Base-by-base conservation (phyloP, 2,113 vertebrate species). In the Ceyx melanurus region DNA sequence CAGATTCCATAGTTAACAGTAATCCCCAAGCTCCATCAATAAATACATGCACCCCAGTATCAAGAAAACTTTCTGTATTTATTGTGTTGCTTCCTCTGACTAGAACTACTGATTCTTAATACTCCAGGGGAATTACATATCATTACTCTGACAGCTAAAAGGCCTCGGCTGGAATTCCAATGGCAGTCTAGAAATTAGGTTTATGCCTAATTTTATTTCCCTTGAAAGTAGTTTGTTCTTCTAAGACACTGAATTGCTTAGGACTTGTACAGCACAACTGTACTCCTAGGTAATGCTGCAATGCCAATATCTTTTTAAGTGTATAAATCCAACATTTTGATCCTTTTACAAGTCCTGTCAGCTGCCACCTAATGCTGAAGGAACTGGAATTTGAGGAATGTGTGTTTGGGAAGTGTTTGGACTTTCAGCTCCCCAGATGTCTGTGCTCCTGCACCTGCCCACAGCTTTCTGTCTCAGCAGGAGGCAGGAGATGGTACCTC, bases 321-420 rank as follows among this genome's bases (percentile, higher is more conserved):
- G 53, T 48, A 67, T 64, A 76, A 87, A 89, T 87, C 58, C 62
- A 72, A 61, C 82, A 53, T 82, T 56, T 42, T 65, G 29, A 33
- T 76, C 61, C 16, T 33, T 86, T 89, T n/a, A 74, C 82, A 94
- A 84, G n/a, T 42, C 10, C 10, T 3, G 2, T 71, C 56, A 90
- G 51, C 65, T 67, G 50, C 62, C 74, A 92, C 43, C 45, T 56
- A 58, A 88, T 56, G 35, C 73, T 68, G 48, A 75, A 92, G 74
- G 45, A 81, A 51, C 61, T 67, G 81, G 81, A 90, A 96, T 66
- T 67, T 71, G 73, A 93, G 66, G 74, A 86, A 74, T 15, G 31
- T 57, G 40, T 35, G 10, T 72, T 90, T 92, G 70, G 57, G 73
- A 68, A 53, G 21, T 15, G 28, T 92, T 83, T 3, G 4, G 43